Conservation (phyloP, 2,113 vertebrate genomes). For the Zeus faber region DNA sequence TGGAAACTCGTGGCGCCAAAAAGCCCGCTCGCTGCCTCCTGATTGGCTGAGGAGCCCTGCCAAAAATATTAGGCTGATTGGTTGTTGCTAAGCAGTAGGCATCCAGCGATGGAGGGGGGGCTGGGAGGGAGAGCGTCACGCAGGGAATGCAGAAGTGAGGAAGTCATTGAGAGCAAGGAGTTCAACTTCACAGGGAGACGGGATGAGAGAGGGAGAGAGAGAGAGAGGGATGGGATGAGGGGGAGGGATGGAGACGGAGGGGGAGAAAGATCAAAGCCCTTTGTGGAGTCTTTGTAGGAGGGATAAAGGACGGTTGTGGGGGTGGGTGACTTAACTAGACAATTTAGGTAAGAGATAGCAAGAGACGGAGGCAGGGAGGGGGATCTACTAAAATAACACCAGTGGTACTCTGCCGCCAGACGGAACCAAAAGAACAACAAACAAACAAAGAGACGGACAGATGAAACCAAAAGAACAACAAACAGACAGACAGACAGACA, state of each 20-base stretch:
- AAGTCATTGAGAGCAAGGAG: slow-evolving; percentile 47
- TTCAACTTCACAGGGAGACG: slow-evolving; percentile 50
- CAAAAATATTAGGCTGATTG: slow-evolving; percentile 73
- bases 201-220: slow-evolving; percentile 21
- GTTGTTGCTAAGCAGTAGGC: slow-evolving; percentile 77
- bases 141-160: slow-evolving; percentile 44
- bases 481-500: slow-evolving; percentile 17
- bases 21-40: slow-evolving; percentile 26
- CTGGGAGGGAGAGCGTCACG: slow-evolving; percentile 33
- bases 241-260: slow-evolving; percentile 7
- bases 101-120: slow-evolving; percentile 56
- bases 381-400: too few relatives aligned
- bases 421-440: not conserved
- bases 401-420: too few relatives aligned
- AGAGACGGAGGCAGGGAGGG: slow-evolving; percentile 1
- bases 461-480: not conserved
- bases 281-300: slow-evolving; percentile 46
- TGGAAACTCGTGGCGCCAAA: slow-evolving; percentile 39
- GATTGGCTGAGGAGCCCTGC: slow-evolving; percentile 62
- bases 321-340: slow-evolving; percentile 26
- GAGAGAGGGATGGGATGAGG: not conserved
- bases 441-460: not conserved
- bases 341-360: slow-evolving; percentile 25
- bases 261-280: slow-evolving; percentile 51
- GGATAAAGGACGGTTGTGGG: slow-evolving; percentile 40